Percentiles rank a stretch among this genome's conserved stretches.
phyloP scores from a whole-genome alignment of 64 coral and sea anemone genomes.

The Astreopora myriophthalma region DNA sequence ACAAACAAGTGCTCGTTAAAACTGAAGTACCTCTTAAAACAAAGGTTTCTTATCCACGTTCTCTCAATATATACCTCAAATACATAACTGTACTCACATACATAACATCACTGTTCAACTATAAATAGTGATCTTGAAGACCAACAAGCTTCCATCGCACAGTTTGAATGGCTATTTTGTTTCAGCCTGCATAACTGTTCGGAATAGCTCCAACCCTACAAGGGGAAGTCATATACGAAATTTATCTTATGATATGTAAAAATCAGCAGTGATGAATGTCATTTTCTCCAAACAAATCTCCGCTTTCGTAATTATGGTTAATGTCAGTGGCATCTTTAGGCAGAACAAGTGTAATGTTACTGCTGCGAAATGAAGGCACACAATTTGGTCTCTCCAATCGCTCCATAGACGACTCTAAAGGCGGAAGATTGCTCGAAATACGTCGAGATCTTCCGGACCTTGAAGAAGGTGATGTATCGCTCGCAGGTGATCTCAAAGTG shows the following conservation, averaged over 20 bases:
- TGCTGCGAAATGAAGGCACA: neutral
- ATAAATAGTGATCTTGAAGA: too few species aligned
- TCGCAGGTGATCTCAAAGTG: neutral
- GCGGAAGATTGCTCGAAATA: neutral
- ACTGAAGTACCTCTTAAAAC: too few species aligned
- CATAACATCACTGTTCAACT: too few species aligned
- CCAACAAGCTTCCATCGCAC: neutral
- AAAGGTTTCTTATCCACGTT: too few species aligned
- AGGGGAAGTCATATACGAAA: neutral
- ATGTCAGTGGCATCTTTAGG: neutral
- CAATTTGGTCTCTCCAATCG: slow-evolving; percentile 18
- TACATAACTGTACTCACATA: too few species aligned
- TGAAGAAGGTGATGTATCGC: neutral
- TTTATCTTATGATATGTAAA: too few species aligned
- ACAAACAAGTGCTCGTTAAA: too few species aligned
- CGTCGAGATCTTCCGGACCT: neutral
- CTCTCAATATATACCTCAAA: too few species aligned
- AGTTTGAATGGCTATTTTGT: neutral
- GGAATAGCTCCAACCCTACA: neutral
- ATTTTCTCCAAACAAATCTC: neutral
- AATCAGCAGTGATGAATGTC: neutral
- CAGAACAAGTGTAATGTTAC: neutral
- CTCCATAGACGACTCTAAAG: neutral
- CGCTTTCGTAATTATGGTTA: neutral
- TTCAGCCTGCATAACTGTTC: too few species aligned